phyloP scores from a whole-genome alignment of 2,888 invertebrate genomes.

The Philopedon plagiatum region DNA sequence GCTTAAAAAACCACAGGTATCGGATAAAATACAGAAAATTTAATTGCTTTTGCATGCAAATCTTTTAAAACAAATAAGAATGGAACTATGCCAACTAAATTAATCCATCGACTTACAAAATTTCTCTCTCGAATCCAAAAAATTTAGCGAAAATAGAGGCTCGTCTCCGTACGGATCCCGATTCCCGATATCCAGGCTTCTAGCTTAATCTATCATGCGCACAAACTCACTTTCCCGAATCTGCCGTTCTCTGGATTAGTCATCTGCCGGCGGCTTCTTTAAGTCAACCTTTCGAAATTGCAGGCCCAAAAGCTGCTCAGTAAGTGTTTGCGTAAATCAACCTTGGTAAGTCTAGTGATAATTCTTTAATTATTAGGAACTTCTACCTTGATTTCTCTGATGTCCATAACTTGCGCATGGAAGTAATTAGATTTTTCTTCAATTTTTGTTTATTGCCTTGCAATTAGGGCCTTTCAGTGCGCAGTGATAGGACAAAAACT shows the following conservation, averaged over 20 bases:
- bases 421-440: too few relatives aligned
- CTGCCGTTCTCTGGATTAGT: constrained; percentile 38
- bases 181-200: constrained; percentile 42
- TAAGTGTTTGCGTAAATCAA: constrained; percentile 26
- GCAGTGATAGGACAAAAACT: too few relatives aligned
- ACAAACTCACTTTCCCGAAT: constrained; percentile 20
- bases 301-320: constrained; percentile 24
- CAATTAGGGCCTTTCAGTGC: too few relatives aligned
- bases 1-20: too few relatives aligned
- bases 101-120: background rate
- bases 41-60: too few relatives aligned
- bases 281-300: constrained; percentile 33
- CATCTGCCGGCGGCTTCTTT: constrained; percentile 45
- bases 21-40: too few relatives aligned
- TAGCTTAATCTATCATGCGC: constrained; percentile 36
- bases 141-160: constrained; percentile 44
- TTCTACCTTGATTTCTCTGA: too few relatives aligned
- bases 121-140: constrained; percentile 17
- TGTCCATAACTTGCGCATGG: too few relatives aligned
- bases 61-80: background rate
- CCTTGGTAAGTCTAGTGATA: background rate
- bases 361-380: too few relatives aligned
- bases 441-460: too few relatives aligned
- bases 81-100: constrained; percentile 20
- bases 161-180: constrained; percentile 23